Conservation (phyloP, 2,888 invertebrate genomes). For the Argynnis bischoffii region DNA sequence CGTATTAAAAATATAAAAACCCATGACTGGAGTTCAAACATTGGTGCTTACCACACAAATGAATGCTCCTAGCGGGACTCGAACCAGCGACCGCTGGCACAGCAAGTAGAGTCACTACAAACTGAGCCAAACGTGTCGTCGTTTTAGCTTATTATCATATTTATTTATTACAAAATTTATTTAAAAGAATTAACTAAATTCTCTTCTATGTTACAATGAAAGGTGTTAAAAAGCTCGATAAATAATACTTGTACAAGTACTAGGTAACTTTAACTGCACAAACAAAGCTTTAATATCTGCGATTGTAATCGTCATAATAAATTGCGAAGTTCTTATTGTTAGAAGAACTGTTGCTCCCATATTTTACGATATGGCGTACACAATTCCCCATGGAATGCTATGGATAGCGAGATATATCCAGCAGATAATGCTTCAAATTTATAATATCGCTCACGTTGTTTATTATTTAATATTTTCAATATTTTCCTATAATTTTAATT, state of each 20-base stretch:
- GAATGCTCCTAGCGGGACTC: too few relatives aligned
- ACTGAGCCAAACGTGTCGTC: too few relatives aligned
- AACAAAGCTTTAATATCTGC: constrained; percentile 39
- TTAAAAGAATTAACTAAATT: not conserved
- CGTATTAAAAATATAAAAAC: too few relatives aligned
- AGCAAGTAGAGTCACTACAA: too few relatives aligned
- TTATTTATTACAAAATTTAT: too few relatives aligned
- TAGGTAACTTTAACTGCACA: constrained; percentile 21
- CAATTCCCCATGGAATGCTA: constrained; percentile 33
- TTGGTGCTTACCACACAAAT: too few relatives aligned
- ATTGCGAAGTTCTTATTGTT: constrained; percentile 41
- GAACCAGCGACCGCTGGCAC: too few relatives aligned
- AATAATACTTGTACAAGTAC: constrained; percentile 17
- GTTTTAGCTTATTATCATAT: too few relatives aligned
- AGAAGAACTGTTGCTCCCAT: constrained; percentile 38
- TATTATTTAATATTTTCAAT: constrained; percentile 15
- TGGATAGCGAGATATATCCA: constrained; percentile 27
- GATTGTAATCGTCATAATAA: constrained; percentile 43
- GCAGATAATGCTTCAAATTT: constrained; percentile 33
- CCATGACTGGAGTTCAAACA: too few relatives aligned
- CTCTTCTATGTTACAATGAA: not conserved
- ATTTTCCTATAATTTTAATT: constrained; percentile 8
- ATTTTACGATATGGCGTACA: constrained; percentile 38
- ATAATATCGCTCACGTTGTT: constrained; percentile 29
- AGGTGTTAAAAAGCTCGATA: constrained; percentile 1